Percentiles rank a stretch among this genome's conserved stretches.
phyloP scores from a whole-genome alignment of 2,888 invertebrate genomes.

The Lathronympha strigana region DNA sequence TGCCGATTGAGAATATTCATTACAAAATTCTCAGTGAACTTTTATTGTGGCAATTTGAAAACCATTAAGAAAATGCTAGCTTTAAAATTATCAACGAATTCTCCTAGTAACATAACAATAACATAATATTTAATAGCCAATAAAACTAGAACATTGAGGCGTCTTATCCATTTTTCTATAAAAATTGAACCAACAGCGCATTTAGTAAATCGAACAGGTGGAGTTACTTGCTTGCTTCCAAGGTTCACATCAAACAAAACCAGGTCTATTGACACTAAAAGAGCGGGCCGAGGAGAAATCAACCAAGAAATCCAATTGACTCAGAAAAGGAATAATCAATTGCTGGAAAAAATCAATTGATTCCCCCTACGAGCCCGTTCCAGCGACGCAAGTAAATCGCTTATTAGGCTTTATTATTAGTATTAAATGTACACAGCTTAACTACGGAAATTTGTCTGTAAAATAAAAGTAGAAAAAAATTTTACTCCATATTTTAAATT shows the following conservation, averaged over 20 bases:
- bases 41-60: constrained; percentile 11
- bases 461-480: constrained; percentile 78
- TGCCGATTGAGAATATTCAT: constrained; percentile 10
- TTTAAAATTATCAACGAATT: constrained; percentile 57
- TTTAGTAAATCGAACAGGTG: constrained; percentile 51
- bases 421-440: constrained; percentile 79
- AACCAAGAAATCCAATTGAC: constrained; percentile 40
- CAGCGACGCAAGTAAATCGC: constrained; percentile 51
- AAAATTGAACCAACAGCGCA: constrained; percentile 73
- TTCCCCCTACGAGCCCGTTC: constrained; percentile 47
- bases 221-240: constrained; percentile 50
- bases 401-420: constrained; percentile 71
- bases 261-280: constrained; percentile 79
- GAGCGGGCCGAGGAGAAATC: constrained; percentile 55
- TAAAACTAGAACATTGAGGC: constrained; percentile 64
- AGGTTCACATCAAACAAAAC: constrained; percentile 67
- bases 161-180: constrained; percentile 69
- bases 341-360: constrained; percentile 10
- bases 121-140: constrained; percentile 69
- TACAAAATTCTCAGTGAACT: background rate
- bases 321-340: constrained; percentile 30
- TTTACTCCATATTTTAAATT: constrained; percentile 58
- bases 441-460: constrained; percentile 77
- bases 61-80: constrained; percentile 24
- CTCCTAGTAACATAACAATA: constrained; percentile 68